Evolutionary conservation across 2,797 vertebrate species (phyloP), one percentile per base, ranked within the genome.

Genomic region (Semotilus atromaculatus): DNA sequence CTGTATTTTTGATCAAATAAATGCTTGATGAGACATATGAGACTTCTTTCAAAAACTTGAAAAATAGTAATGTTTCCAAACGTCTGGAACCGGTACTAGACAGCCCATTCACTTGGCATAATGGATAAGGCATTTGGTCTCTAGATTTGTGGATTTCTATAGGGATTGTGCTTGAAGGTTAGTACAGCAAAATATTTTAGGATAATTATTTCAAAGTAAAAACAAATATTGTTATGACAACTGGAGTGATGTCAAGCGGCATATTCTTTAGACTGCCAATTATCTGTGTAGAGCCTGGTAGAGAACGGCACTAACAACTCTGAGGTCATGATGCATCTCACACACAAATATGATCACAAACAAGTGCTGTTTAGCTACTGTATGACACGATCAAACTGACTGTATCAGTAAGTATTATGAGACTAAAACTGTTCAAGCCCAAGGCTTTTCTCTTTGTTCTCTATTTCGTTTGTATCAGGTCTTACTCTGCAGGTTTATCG

Each of bases 401-500:
- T 53, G 72, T 53, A 75, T 75, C 45, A 66, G 34, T 45, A 45
- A 29, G 60, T 51, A 34, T 26, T 74, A 29, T 51, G 31, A 67
- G 29, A 67, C 23, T 51, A 45, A 75, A 66, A 38, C 66, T 34
- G 77, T 48, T 34, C 26, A 64, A 62, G 8, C 43, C 29, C 31
- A 64, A 51, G 55, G 55, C 55, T 62, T 81, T 66, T 80, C 64
- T 80, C 64, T 70, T 68, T 74, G 55, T 82, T 76, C 73, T 68
- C 10, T 53, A 7, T 66, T 83, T 55, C 16, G 36, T 84, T 77
- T 68, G 45, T 66, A 70, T 77, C 82, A 43, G 82, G 62, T 84
- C 73, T 68, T 40, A 77, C 73, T 77, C 73, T 70, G 48, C 62
- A 83, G 34, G 62, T 83, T 76, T 75, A 75, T 73, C 29, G 80